Base-by-base conservation (phyloP, 2,113 vertebrate genomes). In the Silurus asotus region DNA sequence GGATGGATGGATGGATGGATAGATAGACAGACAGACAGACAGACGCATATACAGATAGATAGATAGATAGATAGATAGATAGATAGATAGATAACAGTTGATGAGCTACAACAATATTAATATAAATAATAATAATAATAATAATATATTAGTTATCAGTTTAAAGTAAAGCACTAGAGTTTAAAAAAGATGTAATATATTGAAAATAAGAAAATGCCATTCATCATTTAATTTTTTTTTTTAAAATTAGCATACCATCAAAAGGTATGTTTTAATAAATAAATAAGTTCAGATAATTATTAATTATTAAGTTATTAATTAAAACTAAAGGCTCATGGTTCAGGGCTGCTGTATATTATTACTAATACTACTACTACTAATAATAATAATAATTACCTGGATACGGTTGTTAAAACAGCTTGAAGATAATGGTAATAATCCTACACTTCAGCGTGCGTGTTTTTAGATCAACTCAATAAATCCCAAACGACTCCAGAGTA, bases 401-500 rank as follows among this genome's bases (percentile, higher is more conserved):
- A 59, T n/a, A 79, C 59, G 28, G 25, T 37, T 28, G 51, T 78
- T 78, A 58, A 56, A 78, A 25, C 13, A 48, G 49, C 51, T 37
- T 78, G 8, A 10, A 25, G 25, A 25, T 77, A 37, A 79, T 79
- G 55, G 17, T 14, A 37, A 13, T 79, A 79, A 37, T 79, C 77
- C 53, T 37, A 19, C 55, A 9, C 15, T 20, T 4, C 77, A 11
- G 77, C 2, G 15, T 37, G 14, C 5, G 48, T 67, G 53, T 59
- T 20, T 37, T 17, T 80, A n/a, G 82, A 64, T 79, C 65, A 65
- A 64, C 82, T 75, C 64, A 19, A 90, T 83, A 51, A 91, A 92
- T 72, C 91, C 87, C 91, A 92, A 94, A 93, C 93, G 92, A 87
- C 89, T 89, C 86, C 87, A 70, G 90, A 79, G 93, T 95, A 94